A percentile compares a stretch with the other conserved stretches of the same genome.
phyloP scores from a whole-genome alignment of 2,113 vertebrate species.

The Pontoporia blainvillei region DNA sequence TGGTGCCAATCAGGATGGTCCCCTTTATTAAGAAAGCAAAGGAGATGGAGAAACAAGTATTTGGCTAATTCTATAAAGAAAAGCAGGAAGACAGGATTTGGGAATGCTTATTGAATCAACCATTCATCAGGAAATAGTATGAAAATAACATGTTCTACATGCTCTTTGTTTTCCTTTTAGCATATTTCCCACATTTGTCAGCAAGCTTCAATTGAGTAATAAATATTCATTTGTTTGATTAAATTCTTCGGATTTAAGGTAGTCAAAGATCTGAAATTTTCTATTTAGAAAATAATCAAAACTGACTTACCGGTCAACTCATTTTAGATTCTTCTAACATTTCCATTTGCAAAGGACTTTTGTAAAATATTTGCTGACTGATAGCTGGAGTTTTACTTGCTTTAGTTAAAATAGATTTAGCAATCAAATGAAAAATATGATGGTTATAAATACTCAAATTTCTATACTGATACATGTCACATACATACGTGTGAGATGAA shows the following conservation, averaged over 20 bases:
- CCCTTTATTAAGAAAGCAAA: not conserved
- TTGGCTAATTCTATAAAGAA: not conserved
- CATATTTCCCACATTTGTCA: constrained; percentile 8
- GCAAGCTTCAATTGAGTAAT: not conserved
- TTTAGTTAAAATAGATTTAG: not conserved
- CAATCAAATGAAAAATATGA: not conserved
- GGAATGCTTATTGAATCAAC: constrained; percentile 2
- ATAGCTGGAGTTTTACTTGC: constrained; percentile 3
- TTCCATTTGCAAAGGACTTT: not conserved
- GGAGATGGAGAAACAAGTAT: not conserved
- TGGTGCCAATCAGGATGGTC: not conserved
- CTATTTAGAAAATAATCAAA: not conserved
- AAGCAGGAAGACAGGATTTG: not conserved
- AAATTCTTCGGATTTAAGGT: not conserved
- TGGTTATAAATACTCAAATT: not conserved
- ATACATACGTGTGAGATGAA: not conserved
- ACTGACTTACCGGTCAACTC: not conserved
- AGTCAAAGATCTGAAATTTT: not conserved
- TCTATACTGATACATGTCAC: not conserved
- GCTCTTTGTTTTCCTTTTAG: constrained; percentile 21
- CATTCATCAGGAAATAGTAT: constrained; percentile 4
- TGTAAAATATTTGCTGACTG: not conserved
- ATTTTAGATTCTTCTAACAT: constrained; percentile 2
- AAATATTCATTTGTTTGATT: constrained; percentile 10
- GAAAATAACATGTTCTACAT: constrained; percentile 8